A percentile compares a stretch with the other conserved stretches of the same genome.
Conservation (phyloP, 1,140 invertebrate genomes). For the Bathynomus jamesi region DNA sequence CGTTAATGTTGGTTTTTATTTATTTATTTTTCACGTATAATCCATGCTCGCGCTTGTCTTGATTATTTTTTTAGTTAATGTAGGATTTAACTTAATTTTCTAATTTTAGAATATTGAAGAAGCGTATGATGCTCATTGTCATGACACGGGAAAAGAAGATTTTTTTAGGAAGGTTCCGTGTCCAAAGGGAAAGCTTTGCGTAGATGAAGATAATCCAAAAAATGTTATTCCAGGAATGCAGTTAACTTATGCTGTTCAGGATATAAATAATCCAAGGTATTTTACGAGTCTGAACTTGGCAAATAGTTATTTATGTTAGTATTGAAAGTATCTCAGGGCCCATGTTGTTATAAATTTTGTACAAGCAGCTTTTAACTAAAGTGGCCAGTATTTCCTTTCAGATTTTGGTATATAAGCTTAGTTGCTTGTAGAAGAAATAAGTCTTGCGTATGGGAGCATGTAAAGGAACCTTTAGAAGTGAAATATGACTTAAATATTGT, state of each 20-base stretch:
- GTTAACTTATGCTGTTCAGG: constrained; percentile 87
- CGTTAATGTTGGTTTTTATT: not conserved
- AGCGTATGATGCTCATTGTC: constrained; percentile 75
- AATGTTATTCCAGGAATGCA: constrained; percentile 81
- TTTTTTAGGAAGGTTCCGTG: constrained; percentile 84
- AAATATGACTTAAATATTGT: constrained; percentile 14
- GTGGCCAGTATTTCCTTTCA: not conserved
- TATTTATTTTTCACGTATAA: not conserved
- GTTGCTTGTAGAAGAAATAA: constrained; percentile 8
- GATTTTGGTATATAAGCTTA: constrained; percentile 15
- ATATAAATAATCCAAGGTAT: constrained; percentile 81
- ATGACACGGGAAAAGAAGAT: constrained; percentile 66
- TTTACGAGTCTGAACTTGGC: too few relatives aligned
- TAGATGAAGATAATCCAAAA: constrained; percentile 73
- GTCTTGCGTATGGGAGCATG: constrained; percentile 13
- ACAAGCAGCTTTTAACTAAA: not conserved
- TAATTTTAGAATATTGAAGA: constrained; percentile 68
- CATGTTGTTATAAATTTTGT: too few relatives aligned
- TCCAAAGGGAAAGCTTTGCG: constrained; percentile 62
- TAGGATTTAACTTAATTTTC: not conserved
- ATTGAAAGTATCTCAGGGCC: too few relatives aligned
- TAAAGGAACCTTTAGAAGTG: not conserved
- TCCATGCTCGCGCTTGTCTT: not conserved
- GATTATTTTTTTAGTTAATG: not conserved
- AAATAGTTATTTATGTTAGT: too few relatives aligned